Evolutionary conservation across 2,113 vertebrate genomes (phyloP).

Genomic region (Colossoma macropomum): DNA sequence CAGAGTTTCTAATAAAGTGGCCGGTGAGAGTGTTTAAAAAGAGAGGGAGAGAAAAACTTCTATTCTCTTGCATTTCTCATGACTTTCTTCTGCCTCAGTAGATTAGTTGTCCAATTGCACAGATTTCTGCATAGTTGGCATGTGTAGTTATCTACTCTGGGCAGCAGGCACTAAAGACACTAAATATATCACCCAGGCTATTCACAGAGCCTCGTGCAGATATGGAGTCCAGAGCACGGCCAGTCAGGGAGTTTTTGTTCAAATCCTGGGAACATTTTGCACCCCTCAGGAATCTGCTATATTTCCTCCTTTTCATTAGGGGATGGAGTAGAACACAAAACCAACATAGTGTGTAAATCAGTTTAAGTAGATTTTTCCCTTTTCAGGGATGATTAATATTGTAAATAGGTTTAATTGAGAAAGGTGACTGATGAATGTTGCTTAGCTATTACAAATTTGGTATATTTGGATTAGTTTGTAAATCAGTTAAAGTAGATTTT

Average conservation of each 20-base stretch:
- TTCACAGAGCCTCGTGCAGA: constrained; percentile 47
- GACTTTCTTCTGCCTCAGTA: constrained; percentile 52
- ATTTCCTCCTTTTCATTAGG: constrained; percentile 37
- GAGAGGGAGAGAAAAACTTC: constrained; percentile 8
- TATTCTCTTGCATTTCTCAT: constrained; percentile 27
- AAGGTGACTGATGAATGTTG: background rate
- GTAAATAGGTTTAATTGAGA: background rate
- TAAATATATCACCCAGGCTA: constrained; percentile 55
- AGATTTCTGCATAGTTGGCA: constrained; percentile 62
- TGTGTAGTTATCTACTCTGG: constrained; percentile 59
- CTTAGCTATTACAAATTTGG: background rate
- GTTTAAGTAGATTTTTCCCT: constrained; percentile 19
- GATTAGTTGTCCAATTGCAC: constrained; percentile 56
- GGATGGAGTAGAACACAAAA: constrained; percentile 24
- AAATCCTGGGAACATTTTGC: constrained; percentile 45
- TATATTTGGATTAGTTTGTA: too few relatives aligned
- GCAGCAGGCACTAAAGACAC: constrained; percentile 57
- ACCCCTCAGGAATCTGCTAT: constrained; percentile 48
- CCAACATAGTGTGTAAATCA: constrained; percentile 27
- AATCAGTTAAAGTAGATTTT: background rate
- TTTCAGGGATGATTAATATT: background rate
- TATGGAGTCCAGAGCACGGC: constrained; percentile 26
- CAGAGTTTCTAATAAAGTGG: background rate
- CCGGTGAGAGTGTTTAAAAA: constrained; percentile 27
- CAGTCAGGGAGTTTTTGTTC: constrained; percentile 44